Percentiles rank a stretch among this genome's conserved stretches.
Evolutionary conservation across 2,888 invertebrate species (phyloP).

Genomic region (Heteropelma amictum): DNA sequence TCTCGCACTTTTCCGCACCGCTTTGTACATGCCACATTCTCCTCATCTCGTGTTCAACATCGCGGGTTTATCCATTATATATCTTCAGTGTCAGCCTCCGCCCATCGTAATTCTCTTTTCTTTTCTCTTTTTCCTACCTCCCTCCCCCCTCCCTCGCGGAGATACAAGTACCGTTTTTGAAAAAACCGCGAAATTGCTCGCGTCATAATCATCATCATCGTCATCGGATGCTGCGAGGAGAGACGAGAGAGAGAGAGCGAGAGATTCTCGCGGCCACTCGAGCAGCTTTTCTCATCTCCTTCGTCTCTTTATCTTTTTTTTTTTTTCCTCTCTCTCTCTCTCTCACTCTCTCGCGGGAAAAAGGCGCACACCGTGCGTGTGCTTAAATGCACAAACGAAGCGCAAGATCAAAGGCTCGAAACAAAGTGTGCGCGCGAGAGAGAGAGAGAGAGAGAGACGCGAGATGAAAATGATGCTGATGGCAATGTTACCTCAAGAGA

Average conservation of each 20-base stretch:
- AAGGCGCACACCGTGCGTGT: too few species aligned
- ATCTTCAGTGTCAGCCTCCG: too few species aligned
- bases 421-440: too few species aligned
- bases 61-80: neutral
- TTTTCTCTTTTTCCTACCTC: neutral
- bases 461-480: too few species aligned
- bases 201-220: neutral
- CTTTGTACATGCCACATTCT: slow-evolving; percentile 9
- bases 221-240: slow-evolving; percentile 16
- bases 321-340: slow-evolving; percentile 33
- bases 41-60: neutral
- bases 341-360: slow-evolving; percentile 65
- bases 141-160: neutral
- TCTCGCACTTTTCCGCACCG: slow-evolving; percentile 20
- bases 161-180: too few species aligned
- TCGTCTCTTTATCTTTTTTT: neutral
- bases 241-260: too few species aligned
- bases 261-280: slow-evolving; percentile 65
- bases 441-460: too few species aligned
- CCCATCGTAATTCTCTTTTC: too few species aligned
- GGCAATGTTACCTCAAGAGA: too few species aligned
- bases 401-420: too few species aligned
- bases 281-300: slow-evolving; percentile 63
- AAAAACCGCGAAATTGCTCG: neutral
- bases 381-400: too few species aligned